phyloP scores from a whole-genome alignment of 2,797 vertebrate species.

The Clarias fuscus region DNA sequence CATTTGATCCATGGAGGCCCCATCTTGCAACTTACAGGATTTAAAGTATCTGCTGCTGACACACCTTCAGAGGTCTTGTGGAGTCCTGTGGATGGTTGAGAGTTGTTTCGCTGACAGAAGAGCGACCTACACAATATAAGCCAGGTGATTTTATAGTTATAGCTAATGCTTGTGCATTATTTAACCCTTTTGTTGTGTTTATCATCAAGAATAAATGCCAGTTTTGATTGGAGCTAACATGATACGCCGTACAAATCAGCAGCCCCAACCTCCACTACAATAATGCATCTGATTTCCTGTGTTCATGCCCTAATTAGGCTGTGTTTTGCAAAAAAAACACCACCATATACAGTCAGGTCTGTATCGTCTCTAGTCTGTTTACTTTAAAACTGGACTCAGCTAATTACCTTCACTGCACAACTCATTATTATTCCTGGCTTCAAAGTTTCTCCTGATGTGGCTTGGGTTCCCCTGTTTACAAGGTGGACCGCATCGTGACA shows the following conservation, averaged over 20 bases:
- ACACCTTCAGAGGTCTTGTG: too few species aligned
- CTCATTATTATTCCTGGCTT: constrained; percentile 85
- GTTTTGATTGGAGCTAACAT: neutral
- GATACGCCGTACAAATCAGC: neutral
- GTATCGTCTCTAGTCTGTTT: constrained; percentile 68
- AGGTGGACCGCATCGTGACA: constrained; percentile 72
- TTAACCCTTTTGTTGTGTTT: neutral
- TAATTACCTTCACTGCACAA: constrained; percentile 76
- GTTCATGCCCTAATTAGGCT: constrained; percentile 44
- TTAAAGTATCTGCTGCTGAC: too few species aligned
- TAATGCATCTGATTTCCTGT: neutral
- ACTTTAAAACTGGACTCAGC: constrained; percentile 74
- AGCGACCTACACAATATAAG: neutral
- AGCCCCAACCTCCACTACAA: constrained; percentile 7
- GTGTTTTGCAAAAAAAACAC: constrained; percentile 21
- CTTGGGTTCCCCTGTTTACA: constrained; percentile 59
- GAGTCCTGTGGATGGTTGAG: too few species aligned
- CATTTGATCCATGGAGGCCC: too few species aligned
- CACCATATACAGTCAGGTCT: constrained; percentile 63
- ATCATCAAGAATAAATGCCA: neutral
- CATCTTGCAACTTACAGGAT: too few species aligned
- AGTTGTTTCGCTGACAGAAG: neutral
- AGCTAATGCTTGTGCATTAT: neutral
- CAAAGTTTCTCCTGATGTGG: constrained; percentile 73
- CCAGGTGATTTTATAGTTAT: too few species aligned